Evolutionary conservation across 2,113 vertebrate genomes (phyloP).

Genomic region (Arenaria interpres): DNA sequence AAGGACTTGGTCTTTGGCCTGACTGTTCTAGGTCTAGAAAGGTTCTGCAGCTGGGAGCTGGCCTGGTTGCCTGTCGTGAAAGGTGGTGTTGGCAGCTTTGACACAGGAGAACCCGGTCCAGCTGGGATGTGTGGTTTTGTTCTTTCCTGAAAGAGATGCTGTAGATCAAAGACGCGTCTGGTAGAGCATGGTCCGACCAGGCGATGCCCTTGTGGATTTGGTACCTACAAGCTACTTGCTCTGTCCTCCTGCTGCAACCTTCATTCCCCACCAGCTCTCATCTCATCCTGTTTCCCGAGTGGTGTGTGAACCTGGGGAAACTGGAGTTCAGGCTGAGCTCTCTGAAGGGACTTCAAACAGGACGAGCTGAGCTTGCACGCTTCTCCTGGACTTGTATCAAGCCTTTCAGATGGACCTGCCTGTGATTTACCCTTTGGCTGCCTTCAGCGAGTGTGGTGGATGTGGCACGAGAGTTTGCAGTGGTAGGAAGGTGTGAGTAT

Average conservation of each 20-base stretch:
- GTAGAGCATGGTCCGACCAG: rapidly evolving
- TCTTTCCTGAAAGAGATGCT: not conserved
- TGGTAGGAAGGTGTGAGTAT: not conserved
- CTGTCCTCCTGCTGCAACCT: not conserved
- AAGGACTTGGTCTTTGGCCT: not conserved
- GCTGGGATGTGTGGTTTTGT: not conserved
- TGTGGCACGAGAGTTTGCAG: not conserved
- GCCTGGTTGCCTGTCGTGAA: rapidly evolving
- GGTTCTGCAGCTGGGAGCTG: not conserved
- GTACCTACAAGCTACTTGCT: rapidly evolving
- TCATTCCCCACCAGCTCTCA: not conserved
- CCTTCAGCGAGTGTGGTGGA: not conserved
- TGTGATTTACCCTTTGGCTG: not conserved
- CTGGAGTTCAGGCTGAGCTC: rapidly evolving
- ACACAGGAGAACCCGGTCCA: rapidly evolving
- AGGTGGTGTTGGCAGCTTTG: not conserved
- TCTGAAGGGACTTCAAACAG: rapidly evolving
- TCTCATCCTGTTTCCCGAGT: not conserved
- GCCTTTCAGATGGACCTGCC: not conserved
- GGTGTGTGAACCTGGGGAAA: not conserved
- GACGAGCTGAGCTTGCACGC: not conserved
- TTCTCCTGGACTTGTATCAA: rapidly evolving
- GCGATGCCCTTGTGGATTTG: rapidly evolving
- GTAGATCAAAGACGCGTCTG: rapidly evolving
- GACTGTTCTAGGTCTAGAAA: not conserved